Evolutionary conservation across 1,140 invertebrate species (phyloP).

Genomic region (Phymorhynchus buccinoides): DNA sequence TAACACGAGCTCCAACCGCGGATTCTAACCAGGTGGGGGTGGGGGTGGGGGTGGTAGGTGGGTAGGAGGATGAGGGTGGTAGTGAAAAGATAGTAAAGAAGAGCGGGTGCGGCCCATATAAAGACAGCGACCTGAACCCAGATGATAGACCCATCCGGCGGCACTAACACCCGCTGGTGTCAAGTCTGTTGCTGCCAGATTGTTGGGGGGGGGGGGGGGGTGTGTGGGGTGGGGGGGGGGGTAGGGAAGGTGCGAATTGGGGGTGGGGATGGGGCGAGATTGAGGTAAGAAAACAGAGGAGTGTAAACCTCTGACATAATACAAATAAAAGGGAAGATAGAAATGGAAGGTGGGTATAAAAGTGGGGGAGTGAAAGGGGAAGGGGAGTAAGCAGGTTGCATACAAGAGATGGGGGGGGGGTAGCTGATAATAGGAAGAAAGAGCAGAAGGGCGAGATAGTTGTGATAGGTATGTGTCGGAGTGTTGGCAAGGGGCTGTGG

Average conservation of each 20-base stretch:
- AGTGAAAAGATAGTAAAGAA: neutral
- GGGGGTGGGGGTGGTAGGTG: neutral
- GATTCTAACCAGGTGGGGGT: neutral
- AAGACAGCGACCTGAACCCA: slow-evolving; percentile 21
- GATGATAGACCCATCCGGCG: slow-evolving; percentile 6
- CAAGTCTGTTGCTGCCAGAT: slow-evolving; percentile 2
- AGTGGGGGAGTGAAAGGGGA: neutral
- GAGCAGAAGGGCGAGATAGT: slow-evolving; percentile 1
- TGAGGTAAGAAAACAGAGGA: neutral
- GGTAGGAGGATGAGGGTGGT: neutral
- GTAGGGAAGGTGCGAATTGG: neutral
- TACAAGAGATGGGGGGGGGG: too few species aligned
- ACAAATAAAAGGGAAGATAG: neutral
- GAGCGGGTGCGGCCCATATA: slow-evolving; percentile 29
- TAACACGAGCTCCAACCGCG: neutral
- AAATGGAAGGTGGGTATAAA: neutral
- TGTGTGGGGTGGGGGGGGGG: neutral
- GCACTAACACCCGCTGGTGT: slow-evolving; percentile 5
- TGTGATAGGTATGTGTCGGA: slow-evolving; percentile 11
- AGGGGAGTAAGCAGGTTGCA: neutral
- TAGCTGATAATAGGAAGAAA: neutral
- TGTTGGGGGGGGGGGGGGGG: too few species aligned
- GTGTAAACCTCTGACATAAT: neutral
- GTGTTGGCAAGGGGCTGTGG: slow-evolving; percentile 4
- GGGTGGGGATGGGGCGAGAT: neutral